Evolutionary conservation across 2,797 vertebrate genomes (phyloP).

Genomic region (Serranus cabrilla): DNA sequence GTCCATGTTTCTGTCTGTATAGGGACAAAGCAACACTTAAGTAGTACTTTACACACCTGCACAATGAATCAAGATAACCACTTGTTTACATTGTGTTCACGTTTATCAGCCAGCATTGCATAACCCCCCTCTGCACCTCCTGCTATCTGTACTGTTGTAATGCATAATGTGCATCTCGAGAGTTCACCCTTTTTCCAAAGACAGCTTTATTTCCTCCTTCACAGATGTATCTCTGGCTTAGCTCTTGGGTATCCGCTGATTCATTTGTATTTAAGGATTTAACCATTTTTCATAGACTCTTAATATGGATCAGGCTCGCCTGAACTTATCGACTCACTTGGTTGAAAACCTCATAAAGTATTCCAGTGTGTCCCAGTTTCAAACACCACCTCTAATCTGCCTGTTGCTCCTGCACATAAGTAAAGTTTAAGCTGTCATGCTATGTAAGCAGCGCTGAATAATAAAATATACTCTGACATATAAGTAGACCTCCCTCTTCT

Average conservation of each 20-base stretch:
- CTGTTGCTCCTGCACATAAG: slow-evolving; percentile 54
- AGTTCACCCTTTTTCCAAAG: not conserved
- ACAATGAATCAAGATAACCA: slow-evolving; percentile 24
- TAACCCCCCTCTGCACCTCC: not conserved
- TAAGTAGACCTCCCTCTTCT: slow-evolving; percentile 18
- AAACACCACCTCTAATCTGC: slow-evolving; percentile 55
- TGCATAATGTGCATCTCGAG: not conserved
- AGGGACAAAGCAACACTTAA: not conserved
- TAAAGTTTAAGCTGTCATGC: slow-evolving; percentile 42
- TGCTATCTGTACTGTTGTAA: not conserved
- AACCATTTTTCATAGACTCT: slow-evolving; percentile 33
- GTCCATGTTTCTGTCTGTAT: not conserved
- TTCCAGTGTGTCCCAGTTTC: slow-evolving; percentile 20
- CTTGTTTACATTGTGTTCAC: slow-evolving; percentile 21
- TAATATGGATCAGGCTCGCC: slow-evolving; percentile 37
- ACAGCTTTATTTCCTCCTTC: slow-evolving; percentile 10
- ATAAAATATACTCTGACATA: slow-evolving; percentile 36
- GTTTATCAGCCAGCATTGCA: slow-evolving; percentile 30
- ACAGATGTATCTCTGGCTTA: slow-evolving; percentile 13
- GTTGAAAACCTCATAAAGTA: slow-evolving; percentile 30
- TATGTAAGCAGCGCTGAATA: slow-evolving; percentile 53
- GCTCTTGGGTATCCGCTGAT: slow-evolving; percentile 11
- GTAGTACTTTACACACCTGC: slow-evolving; percentile 9
- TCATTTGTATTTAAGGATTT: slow-evolving; percentile 25
- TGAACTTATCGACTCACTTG: slow-evolving; percentile 39